Evolutionary conservation across 2,888 invertebrate genomes (phyloP), one percentile per base, ranked within the genome.

Genomic region (Caradrina clavipalpis): DNA sequence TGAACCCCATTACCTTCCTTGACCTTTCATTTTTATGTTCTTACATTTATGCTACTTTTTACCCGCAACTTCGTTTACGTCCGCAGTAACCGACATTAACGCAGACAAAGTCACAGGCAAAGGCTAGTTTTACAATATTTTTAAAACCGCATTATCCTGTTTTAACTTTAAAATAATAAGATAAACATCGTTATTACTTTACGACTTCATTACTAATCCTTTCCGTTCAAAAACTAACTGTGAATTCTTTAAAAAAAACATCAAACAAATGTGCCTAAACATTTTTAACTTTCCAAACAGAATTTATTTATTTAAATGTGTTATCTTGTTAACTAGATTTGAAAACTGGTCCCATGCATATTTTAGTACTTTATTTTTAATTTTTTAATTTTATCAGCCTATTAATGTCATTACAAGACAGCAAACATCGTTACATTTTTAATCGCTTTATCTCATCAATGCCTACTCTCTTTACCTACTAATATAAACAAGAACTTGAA

Each of bases 261-360:
- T 15, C 19, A 31, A 50, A 31, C 50, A 50, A 57, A n/a, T 21
- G 11, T 26, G n/a, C 11, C 26, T 21, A 21, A 39, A 49, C 17
- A 42, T 4, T 26, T 47, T 56, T 31, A n/a, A 19, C 57, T 54
- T 72, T 72, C 64, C 8, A 49, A 73, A 49, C 13, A 31, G 6
- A 64, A 53, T 45, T 13, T 35, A 58, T 45, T 13, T 35, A 58
- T 64, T 64, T 19, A 31, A 63, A 63, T 73, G 47, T 57, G 39
- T 21, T 51, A 72, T 8, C 26, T 47, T 64, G 58, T 47, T 49
- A 58, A 26, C 35, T 62, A 59, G 13, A 58, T 60, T 53, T 56
- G 50, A 31, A 54, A 60, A 59, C 64, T 63, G 54, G 53, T 61
- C 26, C 19, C 15, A 45, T 26, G 50, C 21, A 56, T 26, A 7